Percentiles rank a stretch among this genome's conserved stretches.
These are phyloP conservation scores for Cryptomyrus ogoouensis DNA, from an alignment of 2,113 vertebrate species.

Conservation along the genomic window DNA sequence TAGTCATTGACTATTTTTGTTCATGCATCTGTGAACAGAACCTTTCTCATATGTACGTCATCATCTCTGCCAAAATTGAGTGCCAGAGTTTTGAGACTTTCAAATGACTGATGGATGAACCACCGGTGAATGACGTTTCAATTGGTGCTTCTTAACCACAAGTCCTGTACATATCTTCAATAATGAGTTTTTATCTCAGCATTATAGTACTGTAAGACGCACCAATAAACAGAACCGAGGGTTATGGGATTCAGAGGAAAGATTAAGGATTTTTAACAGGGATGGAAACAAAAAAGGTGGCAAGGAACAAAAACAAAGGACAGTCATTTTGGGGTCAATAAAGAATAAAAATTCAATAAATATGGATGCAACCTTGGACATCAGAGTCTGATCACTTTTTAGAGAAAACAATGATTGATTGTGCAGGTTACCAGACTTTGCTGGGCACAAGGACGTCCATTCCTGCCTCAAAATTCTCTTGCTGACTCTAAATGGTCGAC, in stretches of 20 bases:
- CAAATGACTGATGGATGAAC: neutral
- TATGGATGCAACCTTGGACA: neutral
- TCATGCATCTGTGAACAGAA: neutral
- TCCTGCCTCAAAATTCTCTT: neutral
- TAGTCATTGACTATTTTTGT: conserved; percentile 11
- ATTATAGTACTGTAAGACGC: neutral
- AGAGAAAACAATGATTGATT: neutral
- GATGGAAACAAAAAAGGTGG: neutral
- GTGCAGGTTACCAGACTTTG: neutral
- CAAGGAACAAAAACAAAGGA: neutral
- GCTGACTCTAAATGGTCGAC: neutral
- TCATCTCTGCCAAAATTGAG: neutral
- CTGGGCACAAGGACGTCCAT: neutral
- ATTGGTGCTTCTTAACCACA: neutral
- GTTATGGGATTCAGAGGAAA: neutral
- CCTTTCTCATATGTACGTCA: neutral
- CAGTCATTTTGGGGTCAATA: neutral
- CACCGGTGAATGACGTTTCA: neutral
- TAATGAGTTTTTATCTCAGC: neutral
- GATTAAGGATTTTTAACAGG: neutral
- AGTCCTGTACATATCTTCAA: neutral
- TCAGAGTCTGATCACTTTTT: neutral
- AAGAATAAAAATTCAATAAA: neutral
- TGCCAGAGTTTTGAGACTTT: neutral
- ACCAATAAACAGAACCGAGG: neutral